Evolutionary conservation across 2,113 vertebrate genomes (phyloP).

Genomic region (Halichoerus grypus): DNA sequence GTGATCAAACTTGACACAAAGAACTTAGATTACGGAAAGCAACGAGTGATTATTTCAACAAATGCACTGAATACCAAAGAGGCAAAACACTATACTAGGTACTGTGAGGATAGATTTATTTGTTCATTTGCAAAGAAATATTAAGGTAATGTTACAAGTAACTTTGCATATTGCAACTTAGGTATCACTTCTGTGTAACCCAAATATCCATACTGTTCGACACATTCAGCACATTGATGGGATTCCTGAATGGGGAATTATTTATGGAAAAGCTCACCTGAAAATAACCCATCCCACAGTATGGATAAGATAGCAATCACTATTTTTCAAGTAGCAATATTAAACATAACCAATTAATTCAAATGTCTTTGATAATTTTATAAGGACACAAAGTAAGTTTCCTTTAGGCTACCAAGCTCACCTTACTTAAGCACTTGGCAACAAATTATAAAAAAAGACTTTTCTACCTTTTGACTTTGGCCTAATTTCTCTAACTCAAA

Average conservation of each 20-base stretch:
- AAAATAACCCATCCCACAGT: neutral
- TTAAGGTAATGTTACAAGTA: neutral
- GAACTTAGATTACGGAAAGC: neutral
- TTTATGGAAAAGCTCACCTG: neutral
- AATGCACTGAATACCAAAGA: neutral
- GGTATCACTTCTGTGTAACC: neutral
- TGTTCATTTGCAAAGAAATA: constrained; percentile 17
- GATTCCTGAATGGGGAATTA: neutral
- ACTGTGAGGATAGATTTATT: neutral
- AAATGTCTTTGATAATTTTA: neutral
- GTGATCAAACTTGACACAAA: neutral
- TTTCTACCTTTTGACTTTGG: neutral
- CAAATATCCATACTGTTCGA: neutral
- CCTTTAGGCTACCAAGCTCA: neutral
- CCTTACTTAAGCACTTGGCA: neutral
- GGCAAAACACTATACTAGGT: neutral
- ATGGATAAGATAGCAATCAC: neutral
- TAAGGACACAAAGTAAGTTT: neutral
- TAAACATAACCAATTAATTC: neutral
- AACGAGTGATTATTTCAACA: neutral
- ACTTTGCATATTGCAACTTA: neutral
- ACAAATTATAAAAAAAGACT: neutral
- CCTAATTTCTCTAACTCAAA: neutral
- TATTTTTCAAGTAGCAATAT: neutral
- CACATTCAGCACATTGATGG: neutral